Evolutionary conservation across 2,113 vertebrate genomes (phyloP).

Genomic region (Ciconia stormi): DNA sequence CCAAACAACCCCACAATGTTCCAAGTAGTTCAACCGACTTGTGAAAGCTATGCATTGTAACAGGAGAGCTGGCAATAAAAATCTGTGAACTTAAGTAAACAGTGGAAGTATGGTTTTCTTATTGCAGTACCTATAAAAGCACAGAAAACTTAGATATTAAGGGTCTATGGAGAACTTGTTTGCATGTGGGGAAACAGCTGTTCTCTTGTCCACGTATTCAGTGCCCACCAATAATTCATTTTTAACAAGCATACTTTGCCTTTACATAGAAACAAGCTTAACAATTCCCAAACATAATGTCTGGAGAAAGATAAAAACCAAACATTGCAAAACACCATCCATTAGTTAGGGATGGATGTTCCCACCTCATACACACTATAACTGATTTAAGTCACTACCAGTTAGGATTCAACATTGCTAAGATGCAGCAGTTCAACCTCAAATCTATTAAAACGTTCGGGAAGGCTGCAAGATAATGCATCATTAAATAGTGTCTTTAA

Average conservation of each 20-base stretch:
- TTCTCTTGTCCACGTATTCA: neutral
- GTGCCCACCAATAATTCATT: slow-evolving; percentile 14
- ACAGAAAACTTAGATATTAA: neutral
- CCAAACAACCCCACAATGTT: neutral
- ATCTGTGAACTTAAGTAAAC: neutral
- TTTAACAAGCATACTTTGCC: slow-evolving; percentile 19
- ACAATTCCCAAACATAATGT: neutral
- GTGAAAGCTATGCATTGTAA: neutral
- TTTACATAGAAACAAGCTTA: neutral
- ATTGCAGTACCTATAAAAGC: neutral
- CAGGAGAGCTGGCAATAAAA: neutral
- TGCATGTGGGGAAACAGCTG: neutral
- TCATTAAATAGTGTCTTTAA: neutral
- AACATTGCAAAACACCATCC: neutral
- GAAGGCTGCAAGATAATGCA: rapidly evolving
- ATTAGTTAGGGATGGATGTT: neutral
- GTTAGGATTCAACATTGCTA: neutral
- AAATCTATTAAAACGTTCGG: neutral
- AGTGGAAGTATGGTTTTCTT: neutral
- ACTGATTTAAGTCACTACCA: neutral
- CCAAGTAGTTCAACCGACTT: neutral
- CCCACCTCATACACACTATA: neutral
- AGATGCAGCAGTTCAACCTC: neutral
- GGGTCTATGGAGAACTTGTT: neutral
- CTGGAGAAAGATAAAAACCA: neutral